Evolutionary conservation across 37 sponge, comb jelly and placozoan genomes (phyloP).

Genomic region (Aphrocallistes beatrix): DNA sequence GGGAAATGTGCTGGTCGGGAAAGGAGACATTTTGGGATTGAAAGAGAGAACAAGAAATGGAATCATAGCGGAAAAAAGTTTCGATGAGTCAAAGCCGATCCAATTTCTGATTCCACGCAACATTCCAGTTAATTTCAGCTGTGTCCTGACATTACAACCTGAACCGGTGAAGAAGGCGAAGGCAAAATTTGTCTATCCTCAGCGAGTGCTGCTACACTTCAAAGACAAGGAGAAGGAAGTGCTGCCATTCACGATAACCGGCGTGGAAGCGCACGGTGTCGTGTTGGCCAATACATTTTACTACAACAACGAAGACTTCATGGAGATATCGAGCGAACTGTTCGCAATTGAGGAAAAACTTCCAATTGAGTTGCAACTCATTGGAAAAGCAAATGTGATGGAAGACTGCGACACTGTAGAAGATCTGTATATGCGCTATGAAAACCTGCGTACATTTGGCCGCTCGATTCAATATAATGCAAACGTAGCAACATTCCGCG

Average conservation of each 20-base stretch:
- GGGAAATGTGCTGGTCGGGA: not conserved
- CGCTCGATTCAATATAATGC: not conserved
- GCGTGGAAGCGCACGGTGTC: not conserved
- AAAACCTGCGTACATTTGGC: not conserved
- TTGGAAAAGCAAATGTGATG: not conserved
- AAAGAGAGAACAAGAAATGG: not conserved
- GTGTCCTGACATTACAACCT: not conserved
- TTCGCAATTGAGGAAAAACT: conserved; percentile 13
- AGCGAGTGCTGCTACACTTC: conserved; percentile 12
- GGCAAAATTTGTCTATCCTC: not conserved
- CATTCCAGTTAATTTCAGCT: conserved; percentile 3
- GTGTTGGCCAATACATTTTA: conserved; percentile 2
- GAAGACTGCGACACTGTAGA: not conserved
- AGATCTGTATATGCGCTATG: not conserved
- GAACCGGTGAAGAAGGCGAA: conserved; percentile 7
- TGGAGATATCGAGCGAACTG: conserved; percentile 1
- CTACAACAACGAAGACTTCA: conserved; percentile 1
- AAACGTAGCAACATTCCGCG: not conserved
- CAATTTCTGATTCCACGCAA: not conserved
- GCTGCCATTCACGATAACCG: not conserved
- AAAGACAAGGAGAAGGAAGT: conserved; percentile 5
- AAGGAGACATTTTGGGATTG: not conserved
- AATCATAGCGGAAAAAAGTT: not conserved
- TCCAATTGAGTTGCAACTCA: not conserved
- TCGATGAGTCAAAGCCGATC: not conserved